Base-by-base conservation (phyloP, 2,113 vertebrate genomes). In the Nyctibius bracteatus region DNA sequence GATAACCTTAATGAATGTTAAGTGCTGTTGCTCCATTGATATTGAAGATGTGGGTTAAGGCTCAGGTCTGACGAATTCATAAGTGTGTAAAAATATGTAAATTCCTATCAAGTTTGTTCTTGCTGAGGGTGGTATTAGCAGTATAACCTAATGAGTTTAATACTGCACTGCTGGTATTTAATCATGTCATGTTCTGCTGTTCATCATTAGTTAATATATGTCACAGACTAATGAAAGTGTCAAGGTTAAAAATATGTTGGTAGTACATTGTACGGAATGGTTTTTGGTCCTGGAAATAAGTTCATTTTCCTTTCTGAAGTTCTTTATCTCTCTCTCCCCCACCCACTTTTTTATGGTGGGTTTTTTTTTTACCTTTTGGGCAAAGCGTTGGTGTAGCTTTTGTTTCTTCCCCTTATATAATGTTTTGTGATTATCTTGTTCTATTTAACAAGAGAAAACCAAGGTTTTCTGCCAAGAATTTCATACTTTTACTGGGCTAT, bases 151-250 rank as follows among this genome's bases (percentile, higher is more conserved):
- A 95, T 90, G 83, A 95, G 44, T 88, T 95, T 96, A 96, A 93
- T 81, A 24, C 61, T 91, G 54, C 70, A 65, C 88, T 92, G 59
- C 68, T 90, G 30, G 63, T 96, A 67, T 82, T 97, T 94, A 92
- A 96, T 96, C 91, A 96, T 96, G 67, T 84, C 93, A 24, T 81
- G 65, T 90, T 96, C 91, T 86, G 47, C 93, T 97, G 93, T 77
- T 96, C 73, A 85, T 47, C 43, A 23, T 94, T 94, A 71, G 66
- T 96, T 96, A 97, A 97, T 97, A 41, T 83, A 59, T 72, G 88
- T 74, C 74, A 91, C 68, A 79, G 75, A 93, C 90, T 96, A 98
- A 97, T 97, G 93, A 93, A 94, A 94, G 88, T 96, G 80, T 96
- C 93, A 96, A 79, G 78, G 62, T 96, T 96, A 96, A 97, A 97